Base-by-base conservation (phyloP, 2,797 vertebrate species). In the Phalanger gymnotis region DNA sequence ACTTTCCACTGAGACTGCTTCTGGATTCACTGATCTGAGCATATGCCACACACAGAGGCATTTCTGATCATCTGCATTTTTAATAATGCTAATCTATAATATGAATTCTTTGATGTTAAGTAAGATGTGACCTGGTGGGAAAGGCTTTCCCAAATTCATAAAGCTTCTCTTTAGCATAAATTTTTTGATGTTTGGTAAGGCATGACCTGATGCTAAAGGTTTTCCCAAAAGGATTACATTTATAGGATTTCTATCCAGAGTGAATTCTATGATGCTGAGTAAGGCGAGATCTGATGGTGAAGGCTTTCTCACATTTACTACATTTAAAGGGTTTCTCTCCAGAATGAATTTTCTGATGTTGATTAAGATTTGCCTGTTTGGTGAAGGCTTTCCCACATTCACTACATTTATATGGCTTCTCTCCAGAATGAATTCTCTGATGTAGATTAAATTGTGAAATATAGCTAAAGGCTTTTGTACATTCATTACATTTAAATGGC, bases 381-480 rank as follows among this genome's bases (percentile, higher is more conserved):
- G 91, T 93, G 66, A 81, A 95, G 31, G 54, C 61, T n/a, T 96
- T 97, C 55, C 94, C 95, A 92, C 66, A 92, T 11, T 94, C 51
- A 27, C 92, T 89, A n/a, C 53, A 97, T 66, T 55, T 55, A 5
- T 91, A 93, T 14, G 92, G 95, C 91, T 94, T 96, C 34, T 97
- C 91, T 53, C 93, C 92, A 54, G 61, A 93, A 90, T 98, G 97
- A 56, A 96, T 95, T 57, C 93, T 97, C 92, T 97, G 97, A 12
- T 98, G 98, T n/a, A 94, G 66, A 51, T 90, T 91, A 90, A 97
- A 93, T 0, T 94, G 94, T 14, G 96, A 96, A n/a, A 90, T 91
- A 51, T 94, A 95, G 30, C 93, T 96, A 57, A 97, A 98, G 28
- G 73, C 81, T 87, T 96, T 97, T 22, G 91, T 93, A 92, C 98